Base-by-base conservation (phyloP, 2,888 invertebrate genomes). In the Meiosimyza decipiens region DNA sequence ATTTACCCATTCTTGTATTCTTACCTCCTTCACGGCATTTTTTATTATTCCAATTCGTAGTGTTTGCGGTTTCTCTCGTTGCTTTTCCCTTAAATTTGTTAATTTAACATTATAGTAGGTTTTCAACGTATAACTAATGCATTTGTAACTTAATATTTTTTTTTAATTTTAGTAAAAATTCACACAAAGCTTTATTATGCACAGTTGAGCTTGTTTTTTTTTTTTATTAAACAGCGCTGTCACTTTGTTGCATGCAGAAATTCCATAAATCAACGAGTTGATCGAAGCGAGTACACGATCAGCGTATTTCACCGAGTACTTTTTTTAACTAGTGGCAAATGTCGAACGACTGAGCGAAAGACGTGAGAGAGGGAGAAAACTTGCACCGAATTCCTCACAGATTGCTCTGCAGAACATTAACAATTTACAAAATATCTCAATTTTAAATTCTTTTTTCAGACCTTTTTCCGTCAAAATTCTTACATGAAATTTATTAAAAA, bases 381-480 rank as follows among this genome's bases (percentile, higher is more conserved):
- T 54, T 62, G 16, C 40, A 52, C 70, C 67, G 70, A 71, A 72
- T 72, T 75, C 74, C 75, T 70, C 65, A 66, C 68, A 65, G 72
- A 63, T 68, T 73, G 71, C 69, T 71, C 50, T 60, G 69, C 72
- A 72, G 73, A 74, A 65, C 68, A 72, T 22, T 59, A 63, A 15
- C 60, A 59, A 72, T 57, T 73, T 52, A 73, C 16, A 59, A 55
- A 74, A 71, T 73, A 73, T 74, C 60, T 50, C 64, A 72, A 55
- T 71, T 73, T 75, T 47, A 52, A 73, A 68, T 33, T 12, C 13
- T 40, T 49, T 59, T 65, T 72, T 60, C 67, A 49, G 12, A 22
- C 40, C 15, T 65, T 62, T 59, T 40, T 60, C 65, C 28, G 9
- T 2, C 16, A 33, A 13, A 64, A 52, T 59, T 52, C 28, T 51